Evolutionary conservation across 2,888 invertebrate genomes (phyloP).

Genomic region (Drosophila villosipedis): DNA sequence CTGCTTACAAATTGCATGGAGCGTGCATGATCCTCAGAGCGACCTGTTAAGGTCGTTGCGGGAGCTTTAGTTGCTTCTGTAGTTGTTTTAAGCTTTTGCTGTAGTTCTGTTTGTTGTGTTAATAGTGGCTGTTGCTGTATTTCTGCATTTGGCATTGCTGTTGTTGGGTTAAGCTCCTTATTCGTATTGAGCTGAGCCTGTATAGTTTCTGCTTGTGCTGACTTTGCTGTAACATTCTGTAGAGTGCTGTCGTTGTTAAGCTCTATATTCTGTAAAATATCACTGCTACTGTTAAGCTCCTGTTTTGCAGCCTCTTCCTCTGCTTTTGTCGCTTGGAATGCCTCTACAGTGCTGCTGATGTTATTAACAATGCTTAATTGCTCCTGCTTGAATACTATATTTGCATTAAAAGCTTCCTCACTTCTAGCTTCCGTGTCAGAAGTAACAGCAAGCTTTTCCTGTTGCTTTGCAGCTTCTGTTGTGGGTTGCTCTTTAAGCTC

Average conservation of each 20-base stretch:
- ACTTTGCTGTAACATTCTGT: constrained; percentile 1
- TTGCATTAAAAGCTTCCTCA: constrained; percentile 1
- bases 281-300: not conserved
- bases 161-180: not conserved
- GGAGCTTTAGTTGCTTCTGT: constrained; percentile 12
- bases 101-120: not conserved
- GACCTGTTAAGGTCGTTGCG: constrained; percentile 13
- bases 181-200: not conserved
- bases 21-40: constrained; percentile 59
- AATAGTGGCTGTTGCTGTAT: not conserved
- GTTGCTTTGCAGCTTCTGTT: constrained; percentile 2
- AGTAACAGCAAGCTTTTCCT: not conserved
- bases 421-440: not conserved
- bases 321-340: not conserved
- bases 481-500: not conserved
- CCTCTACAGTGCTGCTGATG: not conserved
- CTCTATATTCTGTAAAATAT: not conserved
- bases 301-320: not conserved
- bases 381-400: not conserved
- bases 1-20: constrained; percentile 57
- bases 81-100: constrained; percentile 1
- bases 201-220: not conserved
- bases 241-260: not conserved
- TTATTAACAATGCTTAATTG: not conserved
- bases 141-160: not conserved